Conservation (phyloP, 1,140 invertebrate species). For the Phymastichus coffea region DNA sequence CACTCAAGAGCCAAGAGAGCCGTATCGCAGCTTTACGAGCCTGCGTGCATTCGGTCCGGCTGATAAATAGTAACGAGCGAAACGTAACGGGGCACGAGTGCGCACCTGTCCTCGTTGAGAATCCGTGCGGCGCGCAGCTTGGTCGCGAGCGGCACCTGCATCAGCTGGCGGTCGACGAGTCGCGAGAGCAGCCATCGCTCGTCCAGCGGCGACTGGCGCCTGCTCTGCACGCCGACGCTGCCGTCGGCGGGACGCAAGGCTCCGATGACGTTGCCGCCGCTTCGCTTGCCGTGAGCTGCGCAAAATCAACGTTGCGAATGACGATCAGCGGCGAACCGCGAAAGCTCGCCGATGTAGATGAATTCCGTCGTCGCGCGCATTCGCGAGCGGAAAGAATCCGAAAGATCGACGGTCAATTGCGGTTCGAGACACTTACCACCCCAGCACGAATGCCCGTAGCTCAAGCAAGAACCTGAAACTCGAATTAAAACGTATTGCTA, state of each 20-base stretch:
- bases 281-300: constrained; percentile 24
- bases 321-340: neutral
- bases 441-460: constrained; percentile 25
- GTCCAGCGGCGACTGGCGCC: neutral
- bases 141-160: neutral
- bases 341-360: neutral
- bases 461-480: constrained; percentile 28
- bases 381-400: neutral
- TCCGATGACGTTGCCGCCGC: neutral
- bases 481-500: constrained; percentile 14
- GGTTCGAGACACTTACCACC: constrained; percentile 7
- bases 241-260: neutral
- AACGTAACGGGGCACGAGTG: neutral
- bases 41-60: neutral
- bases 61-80: neutral
- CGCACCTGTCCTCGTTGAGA: neutral
- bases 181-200: neutral
- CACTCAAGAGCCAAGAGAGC: neutral
- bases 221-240: neutral
- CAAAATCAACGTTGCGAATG: neutral
- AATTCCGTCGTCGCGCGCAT: neutral
- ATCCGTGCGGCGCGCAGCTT: neutral
- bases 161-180: neutral
- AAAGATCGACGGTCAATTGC: neutral
- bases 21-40: neutral